Percentiles rank a stretch among this genome's conserved stretches.
phyloP scores from a whole-genome alignment of 2,797 vertebrate genomes.

The Acanthiza pusilla region DNA sequence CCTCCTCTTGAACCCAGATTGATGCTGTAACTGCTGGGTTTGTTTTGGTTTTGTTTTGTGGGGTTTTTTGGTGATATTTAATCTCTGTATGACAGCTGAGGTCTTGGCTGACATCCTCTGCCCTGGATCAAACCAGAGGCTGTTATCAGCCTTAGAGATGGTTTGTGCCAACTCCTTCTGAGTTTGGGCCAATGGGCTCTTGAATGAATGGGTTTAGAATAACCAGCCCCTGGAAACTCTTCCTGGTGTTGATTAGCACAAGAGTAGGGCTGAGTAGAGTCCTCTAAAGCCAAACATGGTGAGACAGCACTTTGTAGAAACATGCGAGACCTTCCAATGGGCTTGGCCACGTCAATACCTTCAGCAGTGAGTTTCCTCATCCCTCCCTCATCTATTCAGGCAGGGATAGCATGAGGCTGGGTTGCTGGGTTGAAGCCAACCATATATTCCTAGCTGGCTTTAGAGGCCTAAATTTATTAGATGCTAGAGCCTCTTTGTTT shows the following conservation, averaged over 20 bases:
- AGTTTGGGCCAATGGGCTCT: background rate
- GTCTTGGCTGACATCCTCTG: background rate
- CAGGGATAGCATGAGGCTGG: background rate
- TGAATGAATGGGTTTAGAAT: background rate
- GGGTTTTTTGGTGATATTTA: background rate
- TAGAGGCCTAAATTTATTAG: background rate
- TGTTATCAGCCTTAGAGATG: background rate
- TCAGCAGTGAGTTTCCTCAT: background rate
- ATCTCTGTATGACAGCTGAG: background rate
- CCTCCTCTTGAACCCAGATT: background rate
- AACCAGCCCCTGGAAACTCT: background rate
- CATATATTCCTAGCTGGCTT: background rate
- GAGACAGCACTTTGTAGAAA: background rate
- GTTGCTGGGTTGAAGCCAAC: background rate
- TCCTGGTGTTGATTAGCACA: background rate
- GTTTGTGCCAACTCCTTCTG: background rate
- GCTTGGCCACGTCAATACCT: rapidly evolving
- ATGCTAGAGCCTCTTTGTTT: background rate
- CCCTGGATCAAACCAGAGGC: background rate
- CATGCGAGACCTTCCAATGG: background rate
- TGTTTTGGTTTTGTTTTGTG: background rate
- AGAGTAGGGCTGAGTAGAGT: background rate
- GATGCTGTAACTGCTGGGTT: background rate
- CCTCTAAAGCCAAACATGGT: background rate
- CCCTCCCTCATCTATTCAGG: background rate